Evolutionary conservation across 2,113 vertebrate species (phyloP).

Genomic region (Calonectris borealis): DNA sequence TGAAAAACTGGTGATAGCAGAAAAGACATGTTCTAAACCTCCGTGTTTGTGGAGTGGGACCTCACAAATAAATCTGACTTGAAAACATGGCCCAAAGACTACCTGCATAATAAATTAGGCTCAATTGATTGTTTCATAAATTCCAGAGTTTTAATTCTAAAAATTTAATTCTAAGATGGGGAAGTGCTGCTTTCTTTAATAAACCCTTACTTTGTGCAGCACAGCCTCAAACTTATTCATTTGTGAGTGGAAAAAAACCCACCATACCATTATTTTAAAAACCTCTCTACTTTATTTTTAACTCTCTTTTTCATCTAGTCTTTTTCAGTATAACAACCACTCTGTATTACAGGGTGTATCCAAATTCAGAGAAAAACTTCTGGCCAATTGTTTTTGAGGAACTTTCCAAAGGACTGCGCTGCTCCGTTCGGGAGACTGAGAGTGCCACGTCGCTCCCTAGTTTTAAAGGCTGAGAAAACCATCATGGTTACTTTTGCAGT

Average conservation of each 20-base stretch:
- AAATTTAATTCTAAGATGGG: background rate
- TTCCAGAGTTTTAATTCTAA: background rate
- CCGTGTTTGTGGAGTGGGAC: background rate
- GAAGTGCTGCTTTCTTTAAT: background rate
- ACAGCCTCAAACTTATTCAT: background rate
- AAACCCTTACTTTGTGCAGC: background rate
- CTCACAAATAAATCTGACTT: background rate
- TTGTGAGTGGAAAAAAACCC: background rate
- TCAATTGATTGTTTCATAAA: background rate
- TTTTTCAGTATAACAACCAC: constrained; percentile 31
- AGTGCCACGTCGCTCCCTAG: constrained; percentile 76
- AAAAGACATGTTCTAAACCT: background rate
- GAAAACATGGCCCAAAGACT: background rate
- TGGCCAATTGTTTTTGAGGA: constrained; percentile 64
- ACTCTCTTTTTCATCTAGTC: constrained; percentile 12
- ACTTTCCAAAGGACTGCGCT: constrained; percentile 28
- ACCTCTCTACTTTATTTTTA: constrained; percentile 4
- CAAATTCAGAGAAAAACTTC: constrained; percentile 20
- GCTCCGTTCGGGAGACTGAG: constrained; percentile 3
- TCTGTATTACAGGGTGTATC: constrained; percentile 66
- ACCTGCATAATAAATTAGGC: background rate
- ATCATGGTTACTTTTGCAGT: constrained; percentile 62
- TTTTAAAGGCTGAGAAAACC: constrained; percentile 68
- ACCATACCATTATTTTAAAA: background rate
- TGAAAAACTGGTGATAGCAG: background rate